Evolutionary conservation across 2,113 vertebrate species (phyloP), one percentile per base, ranked within the genome.

Genomic region (Elephantulus edwardii): DNA sequence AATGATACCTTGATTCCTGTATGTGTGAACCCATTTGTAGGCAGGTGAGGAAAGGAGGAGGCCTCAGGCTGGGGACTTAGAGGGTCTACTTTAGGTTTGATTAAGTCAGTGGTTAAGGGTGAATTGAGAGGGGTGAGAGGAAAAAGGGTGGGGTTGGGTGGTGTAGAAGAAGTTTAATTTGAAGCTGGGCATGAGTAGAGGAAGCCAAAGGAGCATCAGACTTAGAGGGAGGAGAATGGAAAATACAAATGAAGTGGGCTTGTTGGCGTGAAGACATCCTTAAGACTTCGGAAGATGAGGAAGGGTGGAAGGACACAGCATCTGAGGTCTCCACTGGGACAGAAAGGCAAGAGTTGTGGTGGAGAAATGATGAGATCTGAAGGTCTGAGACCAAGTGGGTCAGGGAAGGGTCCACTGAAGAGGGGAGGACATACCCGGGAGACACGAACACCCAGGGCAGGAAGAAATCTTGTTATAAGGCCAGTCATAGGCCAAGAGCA

Each of bases 381-480:
- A 35, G 64, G 33, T 8, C 7, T 35, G n/a, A 35, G 14, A 33
- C n/a, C 17, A 2, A 7, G 64, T n/a, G 64, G 33, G 33, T 24
- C 64, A 5, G 64, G n/a, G 64, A 10, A 66, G 64, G n/a, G 64
- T 66, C n/a, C n/a, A 35, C n/a, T 19, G 33, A 66, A 17, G 64
- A 14, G 33, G 33, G 33, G n/a, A 16, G 64, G n/a, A 66, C 64
- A 35, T 7, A 8, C 64, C 64, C 14, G 20, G 64, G 5, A n/a
- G 6, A 9, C 3, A 20, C n/a, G 16, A 14, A 35, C n/a, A 20
- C 17, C 33, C 35, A n/a, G 5, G 33, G 7, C 2, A 8, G n/a
- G 12, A 66, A n/a, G n/a, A n/a, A 19, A 6, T n/a, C n/a, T 35
- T n/a, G 19, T 6, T 66, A 28, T 26, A 58, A 17, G n/a, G 64